Conservation (phyloP, 2,113 vertebrate genomes). For the Sphaerodactylus townsendi region DNA sequence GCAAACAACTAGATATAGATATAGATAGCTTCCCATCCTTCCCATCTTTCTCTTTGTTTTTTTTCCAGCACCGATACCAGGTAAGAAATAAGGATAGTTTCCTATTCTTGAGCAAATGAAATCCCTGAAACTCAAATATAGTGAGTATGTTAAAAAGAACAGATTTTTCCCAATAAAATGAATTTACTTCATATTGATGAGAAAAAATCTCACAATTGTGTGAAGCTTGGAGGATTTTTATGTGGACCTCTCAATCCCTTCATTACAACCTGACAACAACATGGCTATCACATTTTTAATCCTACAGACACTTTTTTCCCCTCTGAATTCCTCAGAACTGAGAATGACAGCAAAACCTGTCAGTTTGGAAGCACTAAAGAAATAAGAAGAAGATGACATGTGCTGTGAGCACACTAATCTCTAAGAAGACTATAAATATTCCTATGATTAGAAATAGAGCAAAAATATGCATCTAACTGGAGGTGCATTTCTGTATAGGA, state of each 20-base stretch:
- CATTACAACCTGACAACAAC: constrained; percentile 51
- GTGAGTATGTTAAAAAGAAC: neutral
- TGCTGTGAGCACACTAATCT: constrained; percentile 45
- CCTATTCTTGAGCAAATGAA: neutral
- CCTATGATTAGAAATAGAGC: constrained; percentile 57
- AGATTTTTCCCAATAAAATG: neutral
- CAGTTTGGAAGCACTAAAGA: constrained; percentile 51
- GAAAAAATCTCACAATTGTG: constrained; percentile 22
- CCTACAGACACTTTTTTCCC: constrained; percentile 40
- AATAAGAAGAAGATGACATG: constrained; percentile 55
- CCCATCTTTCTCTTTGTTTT: constrained; percentile 16
- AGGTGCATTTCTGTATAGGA: constrained; percentile 40
- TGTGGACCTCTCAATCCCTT: constrained; percentile 12
- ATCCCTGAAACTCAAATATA: neutral
- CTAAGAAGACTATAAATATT: constrained; percentile 52
- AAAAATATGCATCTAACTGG: constrained; percentile 53
- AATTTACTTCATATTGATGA: neutral
- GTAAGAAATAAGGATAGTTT: neutral
- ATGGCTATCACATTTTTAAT: constrained; percentile 44
- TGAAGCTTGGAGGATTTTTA: constrained; percentile 4
- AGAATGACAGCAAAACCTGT: constrained; percentile 31
- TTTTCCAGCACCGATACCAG: neutral
- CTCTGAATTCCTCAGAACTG: constrained; percentile 51
- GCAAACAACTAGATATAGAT: neutral
- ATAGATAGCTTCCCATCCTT: constrained; percentile 34